Conservation (phyloP, 2,888 invertebrate genomes). For the Cylindroiulus punctatus region DNA sequence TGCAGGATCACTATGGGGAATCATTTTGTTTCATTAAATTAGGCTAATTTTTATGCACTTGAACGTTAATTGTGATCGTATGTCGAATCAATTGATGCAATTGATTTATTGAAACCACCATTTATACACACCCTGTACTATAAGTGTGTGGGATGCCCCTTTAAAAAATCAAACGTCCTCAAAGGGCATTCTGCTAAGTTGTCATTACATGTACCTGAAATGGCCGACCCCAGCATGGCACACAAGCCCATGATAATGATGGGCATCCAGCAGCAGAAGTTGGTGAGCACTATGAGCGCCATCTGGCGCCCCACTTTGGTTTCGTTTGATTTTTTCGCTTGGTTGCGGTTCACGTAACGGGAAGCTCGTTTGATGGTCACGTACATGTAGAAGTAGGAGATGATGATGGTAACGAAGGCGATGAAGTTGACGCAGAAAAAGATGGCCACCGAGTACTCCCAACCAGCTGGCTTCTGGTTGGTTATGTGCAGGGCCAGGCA, state of each 20-base stretch:
- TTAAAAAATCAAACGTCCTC: neutral
- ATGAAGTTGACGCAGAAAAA: constrained; percentile 64
- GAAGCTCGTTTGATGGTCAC: constrained; percentile 60
- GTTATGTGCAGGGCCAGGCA: constrained; percentile 65
- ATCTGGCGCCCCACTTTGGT: constrained; percentile 63
- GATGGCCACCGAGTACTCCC: constrained; percentile 64
- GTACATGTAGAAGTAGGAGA: constrained; percentile 64
- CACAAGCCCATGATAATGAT: constrained; percentile 62
- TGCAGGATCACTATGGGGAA: no score
- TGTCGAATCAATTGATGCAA: no score
- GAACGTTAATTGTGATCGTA: no score
- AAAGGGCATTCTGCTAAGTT: neutral
- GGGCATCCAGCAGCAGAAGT: constrained; percentile 64
- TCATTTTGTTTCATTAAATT: no score
- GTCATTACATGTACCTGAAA: constrained; percentile 59
- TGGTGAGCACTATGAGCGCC: constrained; percentile 63
- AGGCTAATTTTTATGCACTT: no score
- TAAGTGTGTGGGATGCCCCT: no score
- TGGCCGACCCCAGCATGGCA: constrained; percentile 60
- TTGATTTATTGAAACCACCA: no score
- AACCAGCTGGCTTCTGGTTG: constrained; percentile 63
- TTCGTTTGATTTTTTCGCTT: constrained; percentile 60
- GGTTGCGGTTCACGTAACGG: constrained; percentile 60
- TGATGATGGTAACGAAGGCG: constrained; percentile 63
- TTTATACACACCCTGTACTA: no score